Evolutionary conservation across 2,113 vertebrate species (phyloP).

Genomic region (Ammodytes marinus): DNA sequence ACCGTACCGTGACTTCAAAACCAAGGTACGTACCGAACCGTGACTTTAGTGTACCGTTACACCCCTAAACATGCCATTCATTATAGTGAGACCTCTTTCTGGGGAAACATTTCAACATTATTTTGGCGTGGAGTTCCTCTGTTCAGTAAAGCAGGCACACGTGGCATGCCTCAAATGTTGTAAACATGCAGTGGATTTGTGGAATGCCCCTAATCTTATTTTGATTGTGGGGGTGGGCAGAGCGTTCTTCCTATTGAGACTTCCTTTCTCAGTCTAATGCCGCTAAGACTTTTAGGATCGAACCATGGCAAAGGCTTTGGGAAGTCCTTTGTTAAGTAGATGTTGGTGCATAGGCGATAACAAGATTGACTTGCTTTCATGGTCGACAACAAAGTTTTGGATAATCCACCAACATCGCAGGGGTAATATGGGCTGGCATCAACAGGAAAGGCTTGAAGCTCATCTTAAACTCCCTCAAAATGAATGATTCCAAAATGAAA

Average conservation of each 20-base stretch:
- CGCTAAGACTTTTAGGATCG: slow-evolving; percentile 78
- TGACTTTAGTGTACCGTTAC: too few species aligned
- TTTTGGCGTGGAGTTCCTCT: slow-evolving; percentile 39
- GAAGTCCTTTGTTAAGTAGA: slow-evolving; percentile 74
- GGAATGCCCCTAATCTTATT: slow-evolving; percentile 72
- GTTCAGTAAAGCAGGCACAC: slow-evolving; percentile 34
- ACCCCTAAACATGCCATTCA: too few species aligned
- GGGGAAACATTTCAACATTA: not conserved
- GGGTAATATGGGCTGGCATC: slow-evolving; percentile 38
- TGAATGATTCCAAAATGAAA: slow-evolving; percentile 21
- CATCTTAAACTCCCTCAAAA: slow-evolving; percentile 1
- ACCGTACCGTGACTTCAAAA: too few species aligned
- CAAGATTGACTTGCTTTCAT: slow-evolving; percentile 78
- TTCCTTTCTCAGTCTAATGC: slow-evolving; percentile 70
- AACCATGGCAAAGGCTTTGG: slow-evolving; percentile 76
- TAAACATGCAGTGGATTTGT: slow-evolving; percentile 72
- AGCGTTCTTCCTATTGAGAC: slow-evolving; percentile 75
- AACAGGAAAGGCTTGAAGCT: slow-evolving; percentile 34
- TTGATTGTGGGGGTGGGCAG: slow-evolving; percentile 76
- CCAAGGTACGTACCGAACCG: too few species aligned
- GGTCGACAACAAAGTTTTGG: slow-evolving; percentile 71
- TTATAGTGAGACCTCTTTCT: slow-evolving; percentile 3
- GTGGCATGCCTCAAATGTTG: slow-evolving; percentile 61
- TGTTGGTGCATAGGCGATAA: slow-evolving; percentile 77
- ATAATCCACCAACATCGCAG: slow-evolving; percentile 68